Percentiles rank a stretch among this genome's conserved stretches.
phyloP scores from a whole-genome alignment of 2,888 invertebrate genomes.

The Malacosoma neustria region DNA sequence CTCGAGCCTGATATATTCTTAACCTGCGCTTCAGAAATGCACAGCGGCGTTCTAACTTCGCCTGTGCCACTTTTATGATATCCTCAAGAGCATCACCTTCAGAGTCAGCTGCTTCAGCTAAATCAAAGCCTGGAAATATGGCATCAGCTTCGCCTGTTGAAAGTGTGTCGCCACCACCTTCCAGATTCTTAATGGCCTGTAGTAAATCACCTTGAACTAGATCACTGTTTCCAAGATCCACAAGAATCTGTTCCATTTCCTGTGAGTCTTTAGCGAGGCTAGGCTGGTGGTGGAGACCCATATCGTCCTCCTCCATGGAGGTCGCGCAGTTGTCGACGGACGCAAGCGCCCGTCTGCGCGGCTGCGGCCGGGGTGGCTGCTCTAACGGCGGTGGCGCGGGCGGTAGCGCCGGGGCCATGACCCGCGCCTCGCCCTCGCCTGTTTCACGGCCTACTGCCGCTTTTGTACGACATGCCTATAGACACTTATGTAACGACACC shows the following conservation, averaged over 20 bases:
- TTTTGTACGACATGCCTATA: conserved; percentile 36
- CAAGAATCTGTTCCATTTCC: conserved; percentile 80
- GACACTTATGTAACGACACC: conserved; percentile 57
- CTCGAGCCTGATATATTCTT: conserved; percentile 83
- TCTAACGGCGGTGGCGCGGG: conserved; percentile 71
- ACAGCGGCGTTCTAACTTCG: conserved; percentile 79
- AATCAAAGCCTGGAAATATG: conserved; percentile 62
- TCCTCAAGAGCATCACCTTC: conserved; percentile 69
- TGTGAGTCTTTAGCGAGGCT: conserved; percentile 73
- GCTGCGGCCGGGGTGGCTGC: conserved; percentile 33
- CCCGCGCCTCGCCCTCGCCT: conserved; percentile 75
- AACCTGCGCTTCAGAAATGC: conserved; percentile 83
- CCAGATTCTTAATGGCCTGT: conserved; percentile 85
- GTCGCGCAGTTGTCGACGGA: conserved; percentile 69
- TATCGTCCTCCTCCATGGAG: conserved; percentile 76
- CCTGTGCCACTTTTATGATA: conserved; percentile 70
- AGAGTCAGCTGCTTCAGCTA: conserved; percentile 67
- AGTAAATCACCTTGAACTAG: conserved; percentile 79
- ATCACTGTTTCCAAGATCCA: conserved; percentile 75
- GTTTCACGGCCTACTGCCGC: conserved; percentile 52
- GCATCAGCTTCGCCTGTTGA: conserved; percentile 64
- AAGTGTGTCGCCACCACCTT: conserved; percentile 58
- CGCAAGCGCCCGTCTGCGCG: conserved; percentile 58
- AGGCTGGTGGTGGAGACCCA: conserved; percentile 72
- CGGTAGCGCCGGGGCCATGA: conserved; percentile 96